Evolutionary conservation across 1,140 invertebrate genomes (phyloP).

Genomic region (Pachypeltis micranthus): DNA sequence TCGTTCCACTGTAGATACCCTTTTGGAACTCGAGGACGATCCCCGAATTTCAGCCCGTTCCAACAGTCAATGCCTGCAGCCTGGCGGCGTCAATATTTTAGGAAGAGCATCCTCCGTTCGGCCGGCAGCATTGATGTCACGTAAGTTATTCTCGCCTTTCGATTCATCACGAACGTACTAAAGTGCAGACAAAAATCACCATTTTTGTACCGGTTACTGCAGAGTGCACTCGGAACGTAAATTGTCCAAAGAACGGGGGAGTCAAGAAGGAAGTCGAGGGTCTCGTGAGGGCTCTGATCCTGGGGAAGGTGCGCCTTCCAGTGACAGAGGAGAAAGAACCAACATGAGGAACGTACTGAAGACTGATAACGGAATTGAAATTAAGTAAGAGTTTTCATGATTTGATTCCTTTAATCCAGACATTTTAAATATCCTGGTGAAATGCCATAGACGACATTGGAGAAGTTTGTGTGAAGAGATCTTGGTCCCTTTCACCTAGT

Average conservation of each 20-base stretch:
- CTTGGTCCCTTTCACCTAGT: too few relatives aligned
- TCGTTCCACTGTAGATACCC: too few relatives aligned
- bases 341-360: neutral
- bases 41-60: neutral
- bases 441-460: too few relatives aligned
- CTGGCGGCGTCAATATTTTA: neutral
- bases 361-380: neutral
- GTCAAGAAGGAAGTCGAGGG: neutral
- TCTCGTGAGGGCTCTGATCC: neutral
- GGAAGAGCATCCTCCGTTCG: neutral
- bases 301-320: neutral
- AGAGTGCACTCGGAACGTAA: neutral
- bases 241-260: neutral
- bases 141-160: neutral
- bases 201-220: neutral
- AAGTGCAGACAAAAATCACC: neutral
- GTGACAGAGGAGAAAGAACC: neutral
- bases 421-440: too few relatives aligned
- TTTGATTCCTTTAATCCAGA: too few relatives aligned
- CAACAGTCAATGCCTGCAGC: neutral
- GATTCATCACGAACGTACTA: neutral
- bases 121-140: neutral
- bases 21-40: too few relatives aligned
- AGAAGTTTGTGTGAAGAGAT: too few relatives aligned
- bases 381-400: too few relatives aligned